phyloP scores from a whole-genome alignment of 2,113 vertebrate species.

The Serilophus lunatus region DNA sequence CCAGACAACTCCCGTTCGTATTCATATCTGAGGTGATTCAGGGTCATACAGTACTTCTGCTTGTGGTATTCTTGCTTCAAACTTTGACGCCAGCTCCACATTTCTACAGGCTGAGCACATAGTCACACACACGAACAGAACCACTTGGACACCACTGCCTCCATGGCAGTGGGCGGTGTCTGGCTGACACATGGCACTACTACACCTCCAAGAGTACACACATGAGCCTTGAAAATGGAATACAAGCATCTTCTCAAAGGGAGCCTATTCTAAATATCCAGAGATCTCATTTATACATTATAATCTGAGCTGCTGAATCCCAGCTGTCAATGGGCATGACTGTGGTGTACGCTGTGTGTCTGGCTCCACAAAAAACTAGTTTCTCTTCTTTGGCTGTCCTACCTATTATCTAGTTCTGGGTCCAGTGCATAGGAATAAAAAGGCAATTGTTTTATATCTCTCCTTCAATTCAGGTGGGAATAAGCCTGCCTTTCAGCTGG shows the following conservation, averaged over 20 bases:
- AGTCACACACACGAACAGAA: accelerated
- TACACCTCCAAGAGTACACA: accelerated
- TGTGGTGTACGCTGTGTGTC: not conserved
- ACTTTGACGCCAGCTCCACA: not conserved
- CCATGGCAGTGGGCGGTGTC: not conserved
- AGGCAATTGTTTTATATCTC: not conserved
- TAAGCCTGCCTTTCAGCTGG: not conserved
- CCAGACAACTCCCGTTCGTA: not conserved
- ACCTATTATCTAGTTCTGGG: not conserved
- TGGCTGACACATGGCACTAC: not conserved
- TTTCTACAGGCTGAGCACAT: not conserved
- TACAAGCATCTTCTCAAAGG: not conserved
- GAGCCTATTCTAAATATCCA: not conserved
- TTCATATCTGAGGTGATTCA: not conserved
- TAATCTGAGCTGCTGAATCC: not conserved
- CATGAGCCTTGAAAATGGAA: not conserved
- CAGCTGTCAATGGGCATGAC: accelerated
- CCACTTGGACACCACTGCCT: not conserved
- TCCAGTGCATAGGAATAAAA: not conserved
- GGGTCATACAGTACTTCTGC: constrained; percentile 27
- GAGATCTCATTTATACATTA: not conserved
- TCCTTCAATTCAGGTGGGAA: not conserved
- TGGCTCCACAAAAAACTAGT: not conserved
- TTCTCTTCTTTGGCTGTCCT: not conserved
- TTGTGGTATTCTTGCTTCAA: not conserved